phyloP scores from a whole-genome alignment of 1,140 invertebrate genomes.

The Drosophila pseudoobscura region DNA sequence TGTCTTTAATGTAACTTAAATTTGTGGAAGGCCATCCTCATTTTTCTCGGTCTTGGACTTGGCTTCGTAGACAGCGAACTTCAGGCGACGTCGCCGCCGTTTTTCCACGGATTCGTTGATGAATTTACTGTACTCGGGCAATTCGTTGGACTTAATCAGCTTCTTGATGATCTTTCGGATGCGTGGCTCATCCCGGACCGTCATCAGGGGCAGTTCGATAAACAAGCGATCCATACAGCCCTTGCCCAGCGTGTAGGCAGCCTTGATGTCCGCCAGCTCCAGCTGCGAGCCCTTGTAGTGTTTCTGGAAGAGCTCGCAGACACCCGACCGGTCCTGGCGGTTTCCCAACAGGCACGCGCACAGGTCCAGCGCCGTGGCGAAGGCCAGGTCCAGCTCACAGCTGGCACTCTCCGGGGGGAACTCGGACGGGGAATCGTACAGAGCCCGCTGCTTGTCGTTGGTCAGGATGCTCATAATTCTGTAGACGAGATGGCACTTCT shows the following conservation, averaged over 20 bases:
- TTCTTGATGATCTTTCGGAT: not conserved
- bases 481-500: not conserved
- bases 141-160: not conserved
- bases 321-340: not conserved
- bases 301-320: not conserved
- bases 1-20: too few species aligned
- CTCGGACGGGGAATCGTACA: not conserved
- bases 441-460: not conserved
- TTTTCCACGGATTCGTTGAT: not conserved
- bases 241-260: conserved; percentile 1
- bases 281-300: conserved; percentile 5
- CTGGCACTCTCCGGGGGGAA: too few species aligned
- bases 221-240: not conserved
- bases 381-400: too few species aligned
- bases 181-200: not conserved
- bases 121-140: not conserved
- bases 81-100: not conserved
- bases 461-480: not conserved
- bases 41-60: too few species aligned
- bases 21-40: too few species aligned
- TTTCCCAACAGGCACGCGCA: not conserved
- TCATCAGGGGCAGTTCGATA: conserved; percentile 6
- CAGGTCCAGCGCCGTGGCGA: not conserved
- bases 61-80: conserved; percentile 6
- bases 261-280: not conserved